Percentiles rank a stretch among this genome's conserved stretches.
Evolutionary conservation across 2,113 vertebrate species (phyloP).

Genomic region (Albula glossodonta): DNA sequence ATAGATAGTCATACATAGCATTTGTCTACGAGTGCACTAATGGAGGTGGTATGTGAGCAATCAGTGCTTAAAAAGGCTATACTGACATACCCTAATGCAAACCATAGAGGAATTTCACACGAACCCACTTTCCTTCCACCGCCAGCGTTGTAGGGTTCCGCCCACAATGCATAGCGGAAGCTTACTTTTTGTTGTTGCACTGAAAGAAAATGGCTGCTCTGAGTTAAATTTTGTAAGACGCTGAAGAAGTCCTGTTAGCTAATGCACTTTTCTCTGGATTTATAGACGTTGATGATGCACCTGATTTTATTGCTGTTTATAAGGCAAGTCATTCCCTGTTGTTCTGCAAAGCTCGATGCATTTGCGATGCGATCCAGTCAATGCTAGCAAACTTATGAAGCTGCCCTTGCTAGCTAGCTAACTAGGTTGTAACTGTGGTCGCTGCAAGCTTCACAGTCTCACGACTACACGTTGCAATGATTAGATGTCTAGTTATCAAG

Average conservation of each 20-base stretch:
- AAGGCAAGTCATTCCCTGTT: constrained; percentile 59
- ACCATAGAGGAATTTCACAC: not conserved
- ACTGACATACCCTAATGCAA: not conserved
- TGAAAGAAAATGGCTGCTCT: constrained; percentile 79
- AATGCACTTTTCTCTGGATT: constrained; percentile 53
- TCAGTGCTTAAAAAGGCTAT: too few relatives aligned
- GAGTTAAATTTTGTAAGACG: constrained; percentile 76
- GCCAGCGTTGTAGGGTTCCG: constrained; percentile 30
- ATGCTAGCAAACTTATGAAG: not conserved
- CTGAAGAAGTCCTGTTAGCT: constrained; percentile 50
- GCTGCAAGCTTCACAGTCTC: not conserved
- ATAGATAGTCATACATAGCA: not conserved
- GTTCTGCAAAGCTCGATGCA: constrained; percentile 18
- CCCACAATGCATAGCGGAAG: constrained; percentile 69
- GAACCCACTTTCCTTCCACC: not conserved
- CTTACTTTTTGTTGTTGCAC: constrained; percentile 80
- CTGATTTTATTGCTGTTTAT: constrained; percentile 9
- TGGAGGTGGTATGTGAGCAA: too few relatives aligned
- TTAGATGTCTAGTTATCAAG: constrained; percentile 11
- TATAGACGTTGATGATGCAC: constrained; percentile 63
- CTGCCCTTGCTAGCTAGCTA: not conserved
- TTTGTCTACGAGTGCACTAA: too few relatives aligned
- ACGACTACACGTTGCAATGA: constrained; percentile 9
- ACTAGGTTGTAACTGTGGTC: not conserved
- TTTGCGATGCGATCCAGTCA: constrained; percentile 14